Base-by-base conservation (phyloP, 2,888 invertebrate species). In the Lasioglossum villosulum region DNA sequence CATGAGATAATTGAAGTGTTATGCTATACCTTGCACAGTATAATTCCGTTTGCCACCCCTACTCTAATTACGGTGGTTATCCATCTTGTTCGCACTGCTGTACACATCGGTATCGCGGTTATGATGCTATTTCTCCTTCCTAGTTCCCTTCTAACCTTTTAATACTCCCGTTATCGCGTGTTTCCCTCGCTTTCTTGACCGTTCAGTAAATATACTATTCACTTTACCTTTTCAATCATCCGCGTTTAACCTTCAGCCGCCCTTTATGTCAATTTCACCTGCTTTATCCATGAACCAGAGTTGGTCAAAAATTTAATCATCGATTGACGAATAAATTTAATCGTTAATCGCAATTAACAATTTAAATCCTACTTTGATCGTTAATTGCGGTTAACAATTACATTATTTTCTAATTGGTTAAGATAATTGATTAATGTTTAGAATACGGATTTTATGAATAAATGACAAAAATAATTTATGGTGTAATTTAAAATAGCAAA, bases 61-160 rank as follows among this genome's bases (percentile, higher is more conserved):
- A 23, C 37, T 37, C 34, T 68, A 68, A 68, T 68, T 68, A 68
- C 34, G 68, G 23, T 19, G 30, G 34, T 68, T 68, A 34, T 68
- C 68, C 68, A 68, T 68, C 37, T 37, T 68, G 34, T 68, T 68
- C 37, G 34, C 68, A 68, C 37, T 68, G 10, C 37, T 37, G 37
- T 68, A 68, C 19, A 71, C 66, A 39, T 68, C 42, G 66, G 75
- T 45, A 77, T 72, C 78, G 75, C 75, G 72, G 72, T 73, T 66
- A 71, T 70, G 56, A 48, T 77, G 56, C 76, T 66, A 37, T 23
- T 42, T 68, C 68, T 68, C 34, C 68, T 68, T 68, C 68, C 68
- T 37, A 68, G 37, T 34, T 68, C 34, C 68, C 68, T 68, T 37
- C 34, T 37, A 37, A 66, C 63, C 63, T 66, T 66, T 30, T 37